phyloP scores from a whole-genome alignment of 2,797 vertebrate genomes.

The Oreortyx pictus region DNA sequence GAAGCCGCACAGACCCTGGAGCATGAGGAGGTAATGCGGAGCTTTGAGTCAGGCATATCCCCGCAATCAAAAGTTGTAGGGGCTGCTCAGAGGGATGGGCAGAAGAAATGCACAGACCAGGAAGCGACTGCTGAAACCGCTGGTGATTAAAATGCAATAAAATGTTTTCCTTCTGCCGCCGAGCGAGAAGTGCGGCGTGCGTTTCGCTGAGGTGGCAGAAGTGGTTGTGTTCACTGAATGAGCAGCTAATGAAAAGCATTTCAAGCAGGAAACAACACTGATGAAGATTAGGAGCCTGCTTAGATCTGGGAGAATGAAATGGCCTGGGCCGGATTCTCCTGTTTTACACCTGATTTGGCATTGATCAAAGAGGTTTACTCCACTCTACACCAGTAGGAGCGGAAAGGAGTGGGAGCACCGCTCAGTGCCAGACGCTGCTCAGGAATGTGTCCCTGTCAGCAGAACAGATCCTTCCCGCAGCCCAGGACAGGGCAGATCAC shows the following conservation, averaged over 20 bases:
- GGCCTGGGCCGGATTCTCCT: slow-evolving; percentile 52
- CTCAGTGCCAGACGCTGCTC: neutral
- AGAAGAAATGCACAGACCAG: slow-evolving; percentile 23
- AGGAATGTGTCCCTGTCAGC: neutral
- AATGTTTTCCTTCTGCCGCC: slow-evolving; percentile 56
- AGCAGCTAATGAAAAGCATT: slow-evolving; percentile 68
- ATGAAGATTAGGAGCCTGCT: slow-evolving; percentile 56
- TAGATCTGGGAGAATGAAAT: slow-evolving; percentile 27
- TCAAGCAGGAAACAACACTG: slow-evolving; percentile 64
- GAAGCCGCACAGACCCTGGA: neutral
- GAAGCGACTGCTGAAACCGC: slow-evolving; percentile 29
- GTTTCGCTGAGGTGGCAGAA: slow-evolving; percentile 69
- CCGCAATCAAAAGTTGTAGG: neutral
- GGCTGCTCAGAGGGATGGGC: neutral
- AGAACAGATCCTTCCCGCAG: neutral
- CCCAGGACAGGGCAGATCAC: neutral
- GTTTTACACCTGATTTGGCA: slow-evolving; percentile 56
- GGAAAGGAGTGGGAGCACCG: neutral
- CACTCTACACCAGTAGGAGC: neutral
- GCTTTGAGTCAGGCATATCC: neutral
- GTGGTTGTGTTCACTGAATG: slow-evolving; percentile 61
- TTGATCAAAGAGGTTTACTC: slow-evolving; percentile 30
- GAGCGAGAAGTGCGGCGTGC: slow-evolving; percentile 47
- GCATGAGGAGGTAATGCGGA: neutral
- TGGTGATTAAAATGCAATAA: slow-evolving; percentile 55